Evolutionary conservation across 1,140 invertebrate genomes (phyloP).

Genomic region (Sitobion miscanthi): DNA sequence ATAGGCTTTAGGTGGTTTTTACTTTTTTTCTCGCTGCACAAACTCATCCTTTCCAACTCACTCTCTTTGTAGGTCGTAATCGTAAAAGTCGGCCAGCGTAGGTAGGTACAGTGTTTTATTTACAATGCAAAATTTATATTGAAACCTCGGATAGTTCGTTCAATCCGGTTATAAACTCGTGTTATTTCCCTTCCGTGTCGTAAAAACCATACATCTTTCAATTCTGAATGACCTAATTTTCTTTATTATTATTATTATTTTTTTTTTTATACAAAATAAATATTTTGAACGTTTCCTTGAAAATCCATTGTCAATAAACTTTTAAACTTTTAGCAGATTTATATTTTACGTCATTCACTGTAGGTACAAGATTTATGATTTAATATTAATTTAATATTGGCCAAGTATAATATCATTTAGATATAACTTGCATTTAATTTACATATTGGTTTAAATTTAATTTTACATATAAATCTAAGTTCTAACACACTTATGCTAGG

Average conservation of each 20-base stretch:
- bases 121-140: slow-evolving; percentile 43
- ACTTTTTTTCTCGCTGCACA: background rate
- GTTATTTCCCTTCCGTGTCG: background rate
- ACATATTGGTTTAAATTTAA: too few relatives aligned
- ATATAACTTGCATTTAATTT: background rate
- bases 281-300: background rate
- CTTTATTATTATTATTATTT: background rate
- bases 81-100: slow-evolving; percentile 9
- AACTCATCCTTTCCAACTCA: background rate
- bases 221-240: background rate
- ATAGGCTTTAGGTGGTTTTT: background rate
- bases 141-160: background rate
- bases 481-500: too few relatives aligned
- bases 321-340: background rate
- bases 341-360: background rate
- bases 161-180: background rate
- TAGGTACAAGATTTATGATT: background rate
- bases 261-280: background rate
- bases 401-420: background rate
- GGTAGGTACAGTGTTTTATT: background rate
- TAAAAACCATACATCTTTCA: slow-evolving; percentile 31
- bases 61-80: slow-evolving; percentile 22
- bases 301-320: background rate
- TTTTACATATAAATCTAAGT: too few relatives aligned
- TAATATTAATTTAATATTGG: background rate